phyloP scores from a whole-genome alignment of 2,113 vertebrate genomes.

The Psilopsiagon aymara region DNA sequence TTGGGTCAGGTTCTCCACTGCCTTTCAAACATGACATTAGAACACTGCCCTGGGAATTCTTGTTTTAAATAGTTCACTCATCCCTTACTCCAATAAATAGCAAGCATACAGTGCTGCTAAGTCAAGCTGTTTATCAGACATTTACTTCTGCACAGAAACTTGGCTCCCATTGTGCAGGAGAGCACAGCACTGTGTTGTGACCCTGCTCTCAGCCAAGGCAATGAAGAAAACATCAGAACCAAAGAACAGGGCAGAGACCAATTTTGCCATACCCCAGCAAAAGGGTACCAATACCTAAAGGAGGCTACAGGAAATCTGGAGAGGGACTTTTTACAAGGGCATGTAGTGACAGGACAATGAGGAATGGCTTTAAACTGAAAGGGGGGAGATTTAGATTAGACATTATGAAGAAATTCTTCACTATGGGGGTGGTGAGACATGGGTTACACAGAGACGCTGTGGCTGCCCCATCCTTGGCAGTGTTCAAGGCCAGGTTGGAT shows the following conservation, averaged over 20 bases:
- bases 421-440: not conserved
- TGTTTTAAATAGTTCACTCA: not conserved
- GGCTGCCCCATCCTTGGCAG: not conserved
- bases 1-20: slow-evolving; percentile 11
- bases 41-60: not conserved
- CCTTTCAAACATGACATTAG: slow-evolving; percentile 48
- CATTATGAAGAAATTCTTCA: not conserved
- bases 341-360: not conserved
- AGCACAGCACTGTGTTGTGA: not conserved
- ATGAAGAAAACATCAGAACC: not conserved
- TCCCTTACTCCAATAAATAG: slow-evolving; percentile 9
- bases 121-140: not conserved
- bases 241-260: not conserved
- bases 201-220: not conserved
- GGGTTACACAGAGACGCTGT: not conserved
- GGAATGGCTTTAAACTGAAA: not conserved
- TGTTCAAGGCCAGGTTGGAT: not conserved
- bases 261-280: not conserved
- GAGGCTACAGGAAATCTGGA: not conserved
- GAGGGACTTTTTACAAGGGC: not conserved
- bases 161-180: not conserved
- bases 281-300: not conserved
- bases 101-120: not conserved
- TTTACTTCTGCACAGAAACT: not conserved
- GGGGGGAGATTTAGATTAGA: not conserved